phyloP scores from a whole-genome alignment of 2,797 vertebrate species.

The Novumbra hubbsi region DNA sequence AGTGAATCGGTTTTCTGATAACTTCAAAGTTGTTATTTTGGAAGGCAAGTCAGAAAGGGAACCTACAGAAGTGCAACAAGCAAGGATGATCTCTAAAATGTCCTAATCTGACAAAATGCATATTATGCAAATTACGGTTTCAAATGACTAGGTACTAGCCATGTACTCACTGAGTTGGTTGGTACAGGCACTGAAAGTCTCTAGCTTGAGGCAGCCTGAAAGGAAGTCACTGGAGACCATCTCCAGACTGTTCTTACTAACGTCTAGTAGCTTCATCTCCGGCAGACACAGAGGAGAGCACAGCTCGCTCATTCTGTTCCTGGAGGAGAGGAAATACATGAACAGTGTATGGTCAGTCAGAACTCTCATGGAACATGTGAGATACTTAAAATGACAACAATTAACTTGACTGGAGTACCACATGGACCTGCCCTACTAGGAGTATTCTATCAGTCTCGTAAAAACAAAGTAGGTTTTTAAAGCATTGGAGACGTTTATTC shows the following conservation, averaged over 20 bases:
- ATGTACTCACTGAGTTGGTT: conserved; percentile 84
- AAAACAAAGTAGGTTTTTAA: no score
- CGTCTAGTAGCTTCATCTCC: conserved; percentile 85
- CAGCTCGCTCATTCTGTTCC: conserved; percentile 81
- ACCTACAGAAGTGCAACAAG: conserved; percentile 64
- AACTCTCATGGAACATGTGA: no score
- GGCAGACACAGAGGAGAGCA: conserved; percentile 70
- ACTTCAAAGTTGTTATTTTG: conserved; percentile 85
- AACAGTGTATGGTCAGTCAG: no score
- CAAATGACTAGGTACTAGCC: not conserved
- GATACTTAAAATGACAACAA: no score
- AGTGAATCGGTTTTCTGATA: conserved; percentile 85
- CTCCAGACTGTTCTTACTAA: conserved; percentile 87
- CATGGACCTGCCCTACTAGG: no score
- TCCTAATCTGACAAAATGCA: not conserved
- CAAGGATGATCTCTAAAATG: not conserved
- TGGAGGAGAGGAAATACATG: conserved; percentile 44
- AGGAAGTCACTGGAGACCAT: conserved; percentile 77
- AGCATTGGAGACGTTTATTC: no score
- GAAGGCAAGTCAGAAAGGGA: conserved; percentile 76
- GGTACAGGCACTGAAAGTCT: conserved; percentile 81
- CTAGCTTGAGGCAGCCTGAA: conserved; percentile 81
- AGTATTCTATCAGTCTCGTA: no score
- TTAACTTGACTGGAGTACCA: not conserved
- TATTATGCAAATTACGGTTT: not conserved